Evolutionary conservation across 2,888 invertebrate genomes (phyloP).

Genomic region (Aproaerema taeniolella): DNA sequence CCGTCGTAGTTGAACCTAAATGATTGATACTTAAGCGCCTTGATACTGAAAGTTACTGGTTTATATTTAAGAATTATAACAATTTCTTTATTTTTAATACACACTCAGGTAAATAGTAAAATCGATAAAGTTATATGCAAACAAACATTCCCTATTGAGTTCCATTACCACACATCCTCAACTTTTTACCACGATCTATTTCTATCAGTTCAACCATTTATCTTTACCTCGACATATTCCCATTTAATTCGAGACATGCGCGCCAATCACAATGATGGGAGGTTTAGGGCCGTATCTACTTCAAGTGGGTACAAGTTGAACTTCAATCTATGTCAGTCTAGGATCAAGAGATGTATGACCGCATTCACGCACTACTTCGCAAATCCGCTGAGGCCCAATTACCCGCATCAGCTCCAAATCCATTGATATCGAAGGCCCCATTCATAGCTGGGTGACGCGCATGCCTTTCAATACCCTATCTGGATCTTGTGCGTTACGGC

Average conservation of each 20-base stretch:
- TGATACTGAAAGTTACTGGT: too few species aligned
- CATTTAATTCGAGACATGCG: constrained; percentile 38
- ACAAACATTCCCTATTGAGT: too few species aligned
- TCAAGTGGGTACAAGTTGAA: constrained; percentile 16
- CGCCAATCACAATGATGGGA: constrained; percentile 35
- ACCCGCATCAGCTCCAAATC: constrained; percentile 26
- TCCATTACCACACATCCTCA: constrained; percentile 21
- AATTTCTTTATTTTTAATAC: too few species aligned
- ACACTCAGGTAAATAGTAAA: too few species aligned
- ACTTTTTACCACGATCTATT: constrained; percentile 30
- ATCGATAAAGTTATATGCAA: too few species aligned
- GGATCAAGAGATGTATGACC: constrained; percentile 26
- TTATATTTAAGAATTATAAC: too few species aligned
- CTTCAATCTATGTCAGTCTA: constrained; percentile 38
- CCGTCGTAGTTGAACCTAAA: too few species aligned
- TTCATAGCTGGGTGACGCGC: constrained; percentile 26
- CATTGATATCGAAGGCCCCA: constrained; percentile 25
- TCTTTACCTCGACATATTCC: constrained; percentile 27
- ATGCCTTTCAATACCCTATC: too few species aligned
- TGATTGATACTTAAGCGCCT: too few species aligned
- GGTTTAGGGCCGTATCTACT: constrained; percentile 24
- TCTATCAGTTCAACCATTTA: constrained; percentile 43
- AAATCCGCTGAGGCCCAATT: constrained; percentile 36
- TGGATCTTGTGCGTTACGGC: too few species aligned
- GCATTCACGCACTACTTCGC: constrained; percentile 27